Percentiles rank a stretch among this genome's conserved stretches.
Conservation (phyloP, 1,140 invertebrate species). For the Lepidurus packardi region DNA sequence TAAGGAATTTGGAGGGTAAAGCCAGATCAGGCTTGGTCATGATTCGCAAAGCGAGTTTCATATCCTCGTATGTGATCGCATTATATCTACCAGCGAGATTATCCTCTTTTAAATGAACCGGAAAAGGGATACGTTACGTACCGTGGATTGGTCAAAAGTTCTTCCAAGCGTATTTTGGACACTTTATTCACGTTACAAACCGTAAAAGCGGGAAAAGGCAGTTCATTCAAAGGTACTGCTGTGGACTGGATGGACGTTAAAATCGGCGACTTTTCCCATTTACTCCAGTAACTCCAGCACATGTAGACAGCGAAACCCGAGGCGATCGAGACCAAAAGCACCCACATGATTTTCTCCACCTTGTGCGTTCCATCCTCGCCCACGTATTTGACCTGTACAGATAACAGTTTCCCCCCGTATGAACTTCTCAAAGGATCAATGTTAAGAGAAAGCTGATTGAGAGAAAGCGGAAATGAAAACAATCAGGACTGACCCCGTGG, state of each 20-base stretch:
- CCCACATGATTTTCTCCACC: slow-evolving; percentile 24
- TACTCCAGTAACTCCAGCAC: slow-evolving; percentile 25
- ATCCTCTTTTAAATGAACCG: not conserved
- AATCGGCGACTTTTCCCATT: slow-evolving; percentile 31
- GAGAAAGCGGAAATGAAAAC: too few relatives aligned
- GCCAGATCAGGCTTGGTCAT: slow-evolving; percentile 17
- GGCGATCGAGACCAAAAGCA: not conserved
- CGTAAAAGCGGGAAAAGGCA: slow-evolving; percentile 62
- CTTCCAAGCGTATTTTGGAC: slow-evolving; percentile 39
- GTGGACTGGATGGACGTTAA: slow-evolving; percentile 53
- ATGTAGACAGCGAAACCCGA: slow-evolving; percentile 21
- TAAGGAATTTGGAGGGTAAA: not conserved
- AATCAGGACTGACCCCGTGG: not conserved
- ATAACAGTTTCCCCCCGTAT: not conserved
- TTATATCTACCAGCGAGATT: not conserved
- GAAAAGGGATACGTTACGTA: not conserved
- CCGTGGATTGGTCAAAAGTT: slow-evolving; percentile 8
- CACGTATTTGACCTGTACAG: not conserved
- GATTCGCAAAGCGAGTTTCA: not conserved
- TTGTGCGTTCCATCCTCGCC: not conserved
- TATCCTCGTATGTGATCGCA: not conserved
- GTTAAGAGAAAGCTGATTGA: too few relatives aligned
- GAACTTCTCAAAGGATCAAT: too few relatives aligned
- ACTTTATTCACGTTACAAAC: slow-evolving; percentile 60
- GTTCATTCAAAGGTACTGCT: slow-evolving; percentile 61